These are phyloP conservation scores for Sarcoramphus papa DNA, from an alignment of 2,797 vertebrate genomes.

Conservation along the genomic window DNA sequence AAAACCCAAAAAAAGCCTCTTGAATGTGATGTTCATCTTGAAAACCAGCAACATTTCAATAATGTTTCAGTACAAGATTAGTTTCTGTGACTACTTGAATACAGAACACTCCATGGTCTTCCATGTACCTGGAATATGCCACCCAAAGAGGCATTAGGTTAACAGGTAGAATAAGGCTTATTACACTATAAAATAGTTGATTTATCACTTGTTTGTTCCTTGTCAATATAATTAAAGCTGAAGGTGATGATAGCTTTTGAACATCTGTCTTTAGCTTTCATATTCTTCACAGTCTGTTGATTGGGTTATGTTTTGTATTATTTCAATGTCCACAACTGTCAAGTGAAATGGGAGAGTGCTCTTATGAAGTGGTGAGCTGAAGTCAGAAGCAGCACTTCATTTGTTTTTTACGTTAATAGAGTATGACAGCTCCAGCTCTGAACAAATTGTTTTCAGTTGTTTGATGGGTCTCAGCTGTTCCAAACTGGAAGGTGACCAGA, in stretches of 20 bases:
- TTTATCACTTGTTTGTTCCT: conserved; percentile 62
- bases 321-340: conserved; percentile 81
- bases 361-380: conserved; percentile 38
- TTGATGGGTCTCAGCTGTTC: conserved; percentile 76
- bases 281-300: conserved; percentile 80
- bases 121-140: background rate
- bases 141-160: background rate
- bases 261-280: conserved; percentile 78
- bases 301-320: conserved; percentile 77
- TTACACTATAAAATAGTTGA: conserved; percentile 56
- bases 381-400: conserved; percentile 62
- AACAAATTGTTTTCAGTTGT: conserved; percentile 77
- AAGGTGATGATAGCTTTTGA: conserved; percentile 74
- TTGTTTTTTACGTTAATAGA: conserved; percentile 70
- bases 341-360: conserved; percentile 68
- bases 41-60: background rate
- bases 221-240: conserved; percentile 75
- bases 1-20: background rate
- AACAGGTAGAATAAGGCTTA: conserved; percentile 28
- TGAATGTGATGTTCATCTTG: background rate
- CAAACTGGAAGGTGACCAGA: conserved; percentile 65
- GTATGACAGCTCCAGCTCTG: conserved; percentile 73
- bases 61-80: background rate
- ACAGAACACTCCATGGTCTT: background rate
- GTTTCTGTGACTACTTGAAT: background rate